Evolutionary conservation across 1,140 invertebrate species (phyloP).

Genomic region (Andricus grossulariae): DNA sequence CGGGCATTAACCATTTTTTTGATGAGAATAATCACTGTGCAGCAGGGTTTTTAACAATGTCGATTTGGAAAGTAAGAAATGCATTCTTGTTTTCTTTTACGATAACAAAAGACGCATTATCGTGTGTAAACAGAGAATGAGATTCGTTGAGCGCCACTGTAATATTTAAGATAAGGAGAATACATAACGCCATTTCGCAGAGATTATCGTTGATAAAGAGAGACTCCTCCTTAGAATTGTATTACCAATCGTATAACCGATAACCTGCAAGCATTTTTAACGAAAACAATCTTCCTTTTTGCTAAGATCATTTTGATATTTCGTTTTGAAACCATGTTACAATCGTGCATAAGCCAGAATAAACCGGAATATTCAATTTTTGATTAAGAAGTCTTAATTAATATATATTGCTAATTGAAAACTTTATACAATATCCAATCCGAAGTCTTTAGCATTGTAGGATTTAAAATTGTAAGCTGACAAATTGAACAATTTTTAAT

Average conservation of each 20-base stretch:
- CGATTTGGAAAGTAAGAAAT: background rate
- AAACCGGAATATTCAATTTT: too few species aligned
- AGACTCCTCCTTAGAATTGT: conserved; percentile 15
- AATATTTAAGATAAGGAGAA: conserved; percentile 34
- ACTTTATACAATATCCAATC: too few species aligned
- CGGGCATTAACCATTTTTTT: background rate
- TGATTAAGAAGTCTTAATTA: too few species aligned
- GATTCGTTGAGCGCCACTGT: conserved; percentile 25
- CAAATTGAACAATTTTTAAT: too few species aligned
- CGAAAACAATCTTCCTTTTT: conserved; percentile 5
- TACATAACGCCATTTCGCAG: conserved; percentile 34
- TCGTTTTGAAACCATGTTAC: too few species aligned
- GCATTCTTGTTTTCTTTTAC: background rate
- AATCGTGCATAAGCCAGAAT: too few species aligned
- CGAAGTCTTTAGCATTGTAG: too few species aligned
- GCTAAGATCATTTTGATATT: background rate
- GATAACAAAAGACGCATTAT: background rate
- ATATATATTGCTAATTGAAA: too few species aligned
- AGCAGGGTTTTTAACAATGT: too few species aligned
- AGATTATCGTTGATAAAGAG: conserved; percentile 42
- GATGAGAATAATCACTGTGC: background rate
- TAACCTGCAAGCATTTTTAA: conserved; percentile 36
- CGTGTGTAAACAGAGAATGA: conserved; percentile 6
- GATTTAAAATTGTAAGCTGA: too few species aligned
- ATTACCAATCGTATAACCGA: conserved; percentile 21